A percentile compares a stretch with the other conserved stretches of the same genome.
Conservation (phyloP, 2,797 vertebrate species). For the Sebastes wilsoni region DNA sequence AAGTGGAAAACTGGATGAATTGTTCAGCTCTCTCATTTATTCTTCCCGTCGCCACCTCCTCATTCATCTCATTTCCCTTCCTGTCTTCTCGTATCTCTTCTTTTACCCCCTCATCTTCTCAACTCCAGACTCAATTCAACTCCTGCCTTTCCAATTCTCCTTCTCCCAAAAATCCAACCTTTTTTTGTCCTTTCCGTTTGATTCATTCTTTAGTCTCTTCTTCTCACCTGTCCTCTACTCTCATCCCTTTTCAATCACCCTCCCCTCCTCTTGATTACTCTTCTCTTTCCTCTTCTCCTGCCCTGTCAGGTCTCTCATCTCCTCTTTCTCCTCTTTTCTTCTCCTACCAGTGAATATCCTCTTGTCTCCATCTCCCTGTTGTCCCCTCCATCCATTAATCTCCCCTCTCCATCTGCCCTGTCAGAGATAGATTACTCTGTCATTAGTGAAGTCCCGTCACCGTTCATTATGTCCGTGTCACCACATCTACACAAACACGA, state of each 20-base stretch:
- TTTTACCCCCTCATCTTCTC: conserved; percentile 9
- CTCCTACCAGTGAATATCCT: not conserved
- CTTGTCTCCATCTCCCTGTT: not conserved
- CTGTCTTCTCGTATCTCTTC: conserved; percentile 5
- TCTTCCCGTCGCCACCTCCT: not conserved
- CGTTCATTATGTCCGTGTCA: conserved; percentile 17
- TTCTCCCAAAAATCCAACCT: not conserved
- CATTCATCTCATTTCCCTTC: conserved; percentile 22
- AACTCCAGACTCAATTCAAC: conserved; percentile 31
- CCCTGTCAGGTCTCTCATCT: not conserved
- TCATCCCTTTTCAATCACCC: not conserved
- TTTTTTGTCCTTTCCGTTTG: conserved; percentile 2
- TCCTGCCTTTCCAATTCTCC: conserved; percentile 18
- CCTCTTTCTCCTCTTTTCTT: not conserved
- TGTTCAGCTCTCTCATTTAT: conserved; percentile 23
- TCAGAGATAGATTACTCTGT: conserved; percentile 22
- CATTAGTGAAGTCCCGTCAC: conserved; percentile 6
- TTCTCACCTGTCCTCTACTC: not conserved
- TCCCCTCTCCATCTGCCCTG: not conserved
- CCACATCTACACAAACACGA: not conserved
- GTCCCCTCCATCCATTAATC: not conserved
- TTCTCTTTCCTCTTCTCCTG: not conserved
- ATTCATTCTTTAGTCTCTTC: conserved; percentile 14
- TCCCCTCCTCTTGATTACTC: not conserved
- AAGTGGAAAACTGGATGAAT: conserved; percentile 31